These are phyloP conservation scores for Toxotes chatareus DNA, from an alignment of 2,113 vertebrate species.

Conservation along the genomic window DNA sequence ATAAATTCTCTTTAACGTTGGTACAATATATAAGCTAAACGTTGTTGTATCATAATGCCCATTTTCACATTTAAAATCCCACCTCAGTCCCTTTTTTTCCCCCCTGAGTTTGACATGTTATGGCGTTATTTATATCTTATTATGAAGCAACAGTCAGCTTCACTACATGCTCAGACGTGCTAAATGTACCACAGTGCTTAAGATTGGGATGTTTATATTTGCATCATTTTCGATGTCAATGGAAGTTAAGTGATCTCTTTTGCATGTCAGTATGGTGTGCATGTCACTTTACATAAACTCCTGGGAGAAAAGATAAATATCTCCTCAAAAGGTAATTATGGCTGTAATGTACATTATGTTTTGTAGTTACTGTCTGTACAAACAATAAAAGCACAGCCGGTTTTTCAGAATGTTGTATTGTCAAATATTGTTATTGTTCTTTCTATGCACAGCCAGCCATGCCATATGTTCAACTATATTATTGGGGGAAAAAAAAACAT, in stretches of 20 bases:
- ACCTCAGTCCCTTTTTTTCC: slow-evolving; percentile 1
- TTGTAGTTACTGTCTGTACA: slow-evolving; percentile 61
- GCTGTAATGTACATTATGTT: slow-evolving; percentile 65
- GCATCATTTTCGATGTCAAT: slow-evolving; percentile 47
- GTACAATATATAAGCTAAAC: neutral
- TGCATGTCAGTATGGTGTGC: slow-evolving; percentile 73
- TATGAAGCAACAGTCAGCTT: slow-evolving; percentile 27
- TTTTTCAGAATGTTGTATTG: slow-evolving; percentile 55
- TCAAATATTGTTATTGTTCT: neutral
- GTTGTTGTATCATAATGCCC: neutral
- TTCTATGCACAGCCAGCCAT: slow-evolving; percentile 12
- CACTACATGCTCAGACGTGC: neutral
- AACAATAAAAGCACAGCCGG: slow-evolving; percentile 75
- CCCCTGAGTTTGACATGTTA: slow-evolving; percentile 8
- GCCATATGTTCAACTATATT: neutral
- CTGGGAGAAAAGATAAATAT: slow-evolving; percentile 38
- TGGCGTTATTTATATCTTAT: slow-evolving; percentile 48
- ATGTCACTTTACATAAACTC: slow-evolving; percentile 60
- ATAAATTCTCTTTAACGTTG: neutral
- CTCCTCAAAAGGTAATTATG: slow-evolving; percentile 47
- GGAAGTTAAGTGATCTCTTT: slow-evolving; percentile 39
- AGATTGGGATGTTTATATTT: slow-evolving; percentile 47
- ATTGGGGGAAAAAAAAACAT: neutral
- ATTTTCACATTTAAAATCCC: neutral
- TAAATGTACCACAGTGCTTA: slow-evolving; percentile 13